Percentiles rank a stretch among this genome's conserved stretches.
phyloP scores from a whole-genome alignment of 1,140 invertebrate species.

The Orchestia grillus region DNA sequence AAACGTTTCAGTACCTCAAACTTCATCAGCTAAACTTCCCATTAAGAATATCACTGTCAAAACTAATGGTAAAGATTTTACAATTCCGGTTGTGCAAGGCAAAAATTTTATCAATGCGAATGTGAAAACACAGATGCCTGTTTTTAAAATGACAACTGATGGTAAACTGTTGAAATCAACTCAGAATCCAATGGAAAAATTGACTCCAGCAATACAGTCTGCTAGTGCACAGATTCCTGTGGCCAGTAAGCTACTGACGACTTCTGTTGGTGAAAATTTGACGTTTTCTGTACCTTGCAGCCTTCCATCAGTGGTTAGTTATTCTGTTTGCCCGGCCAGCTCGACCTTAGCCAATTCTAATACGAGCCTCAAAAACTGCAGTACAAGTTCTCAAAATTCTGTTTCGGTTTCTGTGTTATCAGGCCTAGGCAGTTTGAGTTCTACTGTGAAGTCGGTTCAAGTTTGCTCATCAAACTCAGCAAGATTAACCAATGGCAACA shows the following conservation, averaged over 20 bases:
- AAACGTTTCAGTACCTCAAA: not conserved
- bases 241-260: not conserved
- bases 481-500: not conserved
- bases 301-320: not conserved
- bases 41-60: conserved; percentile 1
- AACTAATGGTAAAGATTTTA: not conserved
- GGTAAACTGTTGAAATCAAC: not conserved
- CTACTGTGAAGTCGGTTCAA: not conserved
- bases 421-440: not conserved
- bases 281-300: not conserved
- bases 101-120: not conserved
- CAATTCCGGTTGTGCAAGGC: not conserved
- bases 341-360: conserved; percentile 7
- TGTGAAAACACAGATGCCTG: not conserved
- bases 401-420: not conserved
- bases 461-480: not conserved
- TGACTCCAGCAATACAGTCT: not conserved
- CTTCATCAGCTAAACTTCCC: not conserved
- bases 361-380: not conserved
- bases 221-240: not conserved
- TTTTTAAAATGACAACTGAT: not conserved
- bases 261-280: not conserved
- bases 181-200: not conserved
- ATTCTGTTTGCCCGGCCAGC: not conserved
- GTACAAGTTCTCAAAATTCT: not conserved